Evolutionary conservation across 2,797 vertebrate genomes (phyloP), one percentile per base, ranked within the genome.

Genomic region (Takifugu ocellatus): DNA sequence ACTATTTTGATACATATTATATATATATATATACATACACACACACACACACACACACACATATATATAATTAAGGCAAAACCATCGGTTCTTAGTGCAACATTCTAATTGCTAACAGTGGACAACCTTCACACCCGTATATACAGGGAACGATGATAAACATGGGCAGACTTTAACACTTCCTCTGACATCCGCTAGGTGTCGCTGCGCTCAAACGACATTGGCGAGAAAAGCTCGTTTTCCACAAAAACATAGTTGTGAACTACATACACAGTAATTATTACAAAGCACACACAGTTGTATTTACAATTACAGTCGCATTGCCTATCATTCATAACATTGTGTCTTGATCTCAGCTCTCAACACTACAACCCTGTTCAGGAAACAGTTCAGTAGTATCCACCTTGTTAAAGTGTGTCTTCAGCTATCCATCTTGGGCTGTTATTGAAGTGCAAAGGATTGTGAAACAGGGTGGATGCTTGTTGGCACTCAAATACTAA

Each of bases 61-160:
- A n/a, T n/a, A n/a, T n/a, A 81, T 36, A 98, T 92, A 21, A 21
- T 21, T 21, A 21, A 21, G 17, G 17, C 17, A 21, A 21, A 21
- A 21, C 17, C 17, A 21, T 21, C 17, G 17, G 17, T 21, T 21
- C 17, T 21, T 21, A 1, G 17, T 21, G 17, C 17, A 21, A 21
- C 17, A 21, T 21, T 21, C 17, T 21, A 21, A 21, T 21, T 21
- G 17, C 17, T 21, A 21, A 21, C 17, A 21, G 17, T 21, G 17
- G 17, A 21, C 17, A 21, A 21, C 17, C 17, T 21, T 21, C 17
- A 21, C 17, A 21, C 17, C 17, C 17, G 17, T 21, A 43, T 16
- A 43, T 14, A 43, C 36, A 42, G 10, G 14, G 10, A 42, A 21
- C 17, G 17, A 21, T 21, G 17, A 21, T 21, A 21, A 21, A 21